These are phyloP conservation scores for Salvelinus sp. DNA, from an alignment of 2,113 vertebrate genomes.

Conservation along the genomic window DNA sequence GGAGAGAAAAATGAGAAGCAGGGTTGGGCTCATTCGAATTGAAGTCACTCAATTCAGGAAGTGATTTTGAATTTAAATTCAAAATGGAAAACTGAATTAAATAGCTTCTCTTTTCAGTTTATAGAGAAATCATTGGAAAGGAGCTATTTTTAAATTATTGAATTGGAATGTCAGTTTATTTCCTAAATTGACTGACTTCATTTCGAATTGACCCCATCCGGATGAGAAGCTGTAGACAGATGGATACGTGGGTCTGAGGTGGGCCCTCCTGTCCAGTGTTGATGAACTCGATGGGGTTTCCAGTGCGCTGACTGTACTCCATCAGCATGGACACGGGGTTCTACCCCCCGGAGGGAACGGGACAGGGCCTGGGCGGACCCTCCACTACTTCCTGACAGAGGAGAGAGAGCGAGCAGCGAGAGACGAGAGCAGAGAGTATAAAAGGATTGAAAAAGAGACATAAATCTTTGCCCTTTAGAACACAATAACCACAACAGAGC, in stretches of 20 bases:
- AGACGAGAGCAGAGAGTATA: too few relatives aligned
- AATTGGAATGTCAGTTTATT: too few relatives aligned
- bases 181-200: too few relatives aligned
- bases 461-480: too few relatives aligned
- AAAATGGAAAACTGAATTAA: too few relatives aligned
- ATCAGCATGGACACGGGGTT: slow-evolving; percentile 89
- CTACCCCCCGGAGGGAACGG: slow-evolving; percentile 79
- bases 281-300: slow-evolving; percentile 86
- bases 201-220: too few relatives aligned
- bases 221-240: slow-evolving; percentile 2
- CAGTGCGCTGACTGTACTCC: slow-evolving; percentile 91
- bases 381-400: slow-evolving; percentile 47
- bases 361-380: slow-evolving; percentile 56
- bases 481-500: neutral
- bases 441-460: too few relatives aligned
- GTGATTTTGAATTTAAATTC: neutral
- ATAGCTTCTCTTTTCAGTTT: too few relatives aligned
- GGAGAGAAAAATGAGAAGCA: neutral
- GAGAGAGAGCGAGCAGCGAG: neutral
- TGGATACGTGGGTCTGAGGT: slow-evolving; percentile 90
- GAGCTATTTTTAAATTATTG: neutral
- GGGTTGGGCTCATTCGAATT: neutral
- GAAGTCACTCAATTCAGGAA: neutral
- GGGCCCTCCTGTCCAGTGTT: slow-evolving; percentile 90
- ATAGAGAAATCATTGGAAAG: too few relatives aligned